phyloP scores from a whole-genome alignment of 2,797 vertebrate genomes.

The Pterois miles region DNA sequence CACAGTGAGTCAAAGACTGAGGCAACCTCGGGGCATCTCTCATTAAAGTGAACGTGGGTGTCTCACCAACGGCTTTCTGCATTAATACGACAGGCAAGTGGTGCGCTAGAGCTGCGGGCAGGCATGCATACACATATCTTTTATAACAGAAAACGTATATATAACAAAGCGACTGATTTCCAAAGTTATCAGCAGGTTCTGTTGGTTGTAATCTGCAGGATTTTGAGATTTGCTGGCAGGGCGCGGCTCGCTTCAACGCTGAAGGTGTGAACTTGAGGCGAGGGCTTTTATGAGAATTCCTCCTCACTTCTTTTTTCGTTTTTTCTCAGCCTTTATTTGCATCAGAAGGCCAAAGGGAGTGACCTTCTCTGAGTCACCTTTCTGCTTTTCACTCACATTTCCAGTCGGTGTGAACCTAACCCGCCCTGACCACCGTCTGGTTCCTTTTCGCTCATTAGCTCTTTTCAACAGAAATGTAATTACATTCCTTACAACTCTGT shows the following conservation, averaged over 20 bases:
- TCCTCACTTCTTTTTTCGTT: background rate
- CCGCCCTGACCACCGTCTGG: background rate
- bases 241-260: constrained; percentile 42
- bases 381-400: constrained; percentile 4
- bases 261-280: constrained; percentile 14
- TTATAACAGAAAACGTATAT: constrained; percentile 7
- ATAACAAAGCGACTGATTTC: constrained; percentile 44
- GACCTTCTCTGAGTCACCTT: constrained; percentile 44
- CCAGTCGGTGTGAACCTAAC: background rate
- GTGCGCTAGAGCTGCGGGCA: constrained; percentile 31
- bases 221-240: constrained; percentile 32
- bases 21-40: constrained; percentile 49
- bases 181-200: constrained; percentile 10
- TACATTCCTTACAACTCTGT: background rate
- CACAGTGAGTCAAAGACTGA: constrained; percentile 58
- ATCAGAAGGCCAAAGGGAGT: constrained; percentile 45
- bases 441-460: constrained; percentile 2
- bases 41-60: constrained; percentile 41
- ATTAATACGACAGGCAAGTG: constrained; percentile 19
- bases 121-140: constrained; percentile 37
- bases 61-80: constrained; percentile 23
- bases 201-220: constrained; percentile 29
- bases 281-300: constrained; percentile 21
- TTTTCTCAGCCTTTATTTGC: background rate
- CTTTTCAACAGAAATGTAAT: constrained; percentile 14